These are phyloP conservation scores for Thunnus thynnus DNA, from an alignment of 2,113 vertebrate genomes.

Conservation along the genomic window DNA sequence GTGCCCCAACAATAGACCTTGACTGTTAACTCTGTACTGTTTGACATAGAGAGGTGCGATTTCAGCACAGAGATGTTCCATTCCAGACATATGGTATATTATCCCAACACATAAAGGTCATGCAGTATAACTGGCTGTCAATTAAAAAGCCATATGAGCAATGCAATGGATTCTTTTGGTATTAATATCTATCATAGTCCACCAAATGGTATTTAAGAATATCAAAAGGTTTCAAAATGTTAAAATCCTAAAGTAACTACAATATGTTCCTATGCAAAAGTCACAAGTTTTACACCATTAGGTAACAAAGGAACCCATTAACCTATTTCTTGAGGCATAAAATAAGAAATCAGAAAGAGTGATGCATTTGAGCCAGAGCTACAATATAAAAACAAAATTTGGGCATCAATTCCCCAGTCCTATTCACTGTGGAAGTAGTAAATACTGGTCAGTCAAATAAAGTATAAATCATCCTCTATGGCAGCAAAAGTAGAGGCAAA, in stretches of 20 bases:
- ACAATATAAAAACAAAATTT: background rate
- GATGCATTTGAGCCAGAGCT: background rate
- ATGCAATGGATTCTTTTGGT: background rate
- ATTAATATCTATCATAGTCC: background rate
- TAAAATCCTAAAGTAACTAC: background rate
- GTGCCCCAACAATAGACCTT: constrained; percentile 47
- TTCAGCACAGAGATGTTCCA: constrained; percentile 44
- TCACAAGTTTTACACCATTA: background rate
- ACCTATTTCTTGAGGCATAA: background rate
- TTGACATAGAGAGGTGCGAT: constrained; percentile 54
- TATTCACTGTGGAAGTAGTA: constrained; percentile 9
- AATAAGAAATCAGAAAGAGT: background rate
- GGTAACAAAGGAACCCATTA: background rate
- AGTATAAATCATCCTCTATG: background rate
- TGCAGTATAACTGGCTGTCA: background rate
- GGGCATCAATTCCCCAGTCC: background rate
- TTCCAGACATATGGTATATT: constrained; percentile 18
- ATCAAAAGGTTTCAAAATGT: background rate
- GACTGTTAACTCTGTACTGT: constrained; percentile 28
- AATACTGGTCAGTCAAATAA: constrained; percentile 15
- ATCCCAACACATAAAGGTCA: constrained; percentile 1
- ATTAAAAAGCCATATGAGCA: background rate
- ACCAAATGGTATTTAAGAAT: background rate
- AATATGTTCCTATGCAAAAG: background rate
- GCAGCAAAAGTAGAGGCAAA: constrained; percentile 11